Conservation (phyloP, 2,888 invertebrate genomes). For the Exocentrus adspersus region DNA sequence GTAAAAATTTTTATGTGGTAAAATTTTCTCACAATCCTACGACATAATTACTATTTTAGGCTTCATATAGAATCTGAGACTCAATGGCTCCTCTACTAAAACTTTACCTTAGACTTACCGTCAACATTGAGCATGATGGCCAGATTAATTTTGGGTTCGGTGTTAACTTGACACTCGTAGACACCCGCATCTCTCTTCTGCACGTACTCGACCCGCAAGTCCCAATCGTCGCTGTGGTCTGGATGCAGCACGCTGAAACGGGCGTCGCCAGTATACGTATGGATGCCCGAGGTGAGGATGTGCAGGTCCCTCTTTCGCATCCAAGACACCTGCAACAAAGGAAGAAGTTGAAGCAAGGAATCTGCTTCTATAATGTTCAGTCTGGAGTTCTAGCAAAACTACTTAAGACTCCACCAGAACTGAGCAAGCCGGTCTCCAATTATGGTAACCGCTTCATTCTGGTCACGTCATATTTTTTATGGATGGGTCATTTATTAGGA, state of each 20-base stretch:
- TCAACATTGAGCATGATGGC: conserved; percentile 82
- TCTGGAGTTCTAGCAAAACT: no score
- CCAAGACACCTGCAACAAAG: conserved; percentile 78
- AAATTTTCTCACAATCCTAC: no score
- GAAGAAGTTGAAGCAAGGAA: conserved; percentile 27
- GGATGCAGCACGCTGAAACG: conserved; percentile 87
- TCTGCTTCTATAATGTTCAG: not conserved
- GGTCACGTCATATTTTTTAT: no score
- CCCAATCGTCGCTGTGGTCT: conserved; percentile 87
- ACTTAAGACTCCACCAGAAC: no score
- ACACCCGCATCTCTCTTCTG: conserved; percentile 86
- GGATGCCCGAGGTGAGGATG: conserved; percentile 85
- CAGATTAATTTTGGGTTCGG: conserved; percentile 89
- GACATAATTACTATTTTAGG: no score
- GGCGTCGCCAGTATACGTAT: conserved; percentile 89
- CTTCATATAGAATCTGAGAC: not conserved
- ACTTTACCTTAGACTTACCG: conserved; percentile 69
- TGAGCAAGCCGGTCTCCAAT: no score
- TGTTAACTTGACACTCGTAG: conserved; percentile 91
- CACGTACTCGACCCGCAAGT: conserved; percentile 83
- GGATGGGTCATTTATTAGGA: no score
- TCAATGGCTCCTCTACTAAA: not conserved
- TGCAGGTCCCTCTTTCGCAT: conserved; percentile 85
- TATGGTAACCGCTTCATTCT: no score
- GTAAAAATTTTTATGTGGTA: no score